Conservation (phyloP, 2,113 vertebrate species). For the Lucifuga dentata region DNA sequence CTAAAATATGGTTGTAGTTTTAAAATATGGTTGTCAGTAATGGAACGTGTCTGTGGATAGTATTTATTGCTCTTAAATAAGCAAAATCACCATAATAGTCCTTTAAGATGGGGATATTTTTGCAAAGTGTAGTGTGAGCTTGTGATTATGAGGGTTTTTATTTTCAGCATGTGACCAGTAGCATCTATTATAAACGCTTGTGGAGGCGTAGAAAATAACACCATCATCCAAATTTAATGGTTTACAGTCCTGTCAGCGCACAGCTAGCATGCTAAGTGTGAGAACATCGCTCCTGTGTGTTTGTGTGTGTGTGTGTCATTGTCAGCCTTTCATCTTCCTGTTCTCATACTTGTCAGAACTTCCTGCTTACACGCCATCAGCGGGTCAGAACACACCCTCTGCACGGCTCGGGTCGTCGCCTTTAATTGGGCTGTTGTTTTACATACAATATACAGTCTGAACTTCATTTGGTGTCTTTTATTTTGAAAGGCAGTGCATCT, state of each 20-base stretch:
- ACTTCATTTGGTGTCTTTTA: constrained; percentile 17
- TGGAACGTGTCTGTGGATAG: no score
- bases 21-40: no score
- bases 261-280: constrained; percentile 21
- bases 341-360: constrained; percentile 67
- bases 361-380: not conserved
- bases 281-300: constrained; percentile 1
- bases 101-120: no score
- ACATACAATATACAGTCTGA: not conserved
- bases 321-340: constrained; percentile 53
- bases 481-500: constrained; percentile 19
- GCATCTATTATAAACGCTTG: constrained; percentile 21
- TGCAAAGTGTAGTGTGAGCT: no score
- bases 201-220: constrained; percentile 10
- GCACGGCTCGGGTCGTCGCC: not conserved
- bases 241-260: no score
- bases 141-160: constrained; percentile 2
- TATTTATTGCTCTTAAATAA: no score
- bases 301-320: not conserved
- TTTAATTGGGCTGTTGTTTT: constrained; percentile 38
- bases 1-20: no score
- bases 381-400: constrained; percentile 40
- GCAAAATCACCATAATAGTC: no score
- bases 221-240: constrained; percentile 1
- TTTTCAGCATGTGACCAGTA: constrained; percentile 19